These are phyloP conservation scores for Odontamblyopus lacepedii DNA, from an alignment of 2,797 vertebrate genomes.

Conservation along the genomic window DNA sequence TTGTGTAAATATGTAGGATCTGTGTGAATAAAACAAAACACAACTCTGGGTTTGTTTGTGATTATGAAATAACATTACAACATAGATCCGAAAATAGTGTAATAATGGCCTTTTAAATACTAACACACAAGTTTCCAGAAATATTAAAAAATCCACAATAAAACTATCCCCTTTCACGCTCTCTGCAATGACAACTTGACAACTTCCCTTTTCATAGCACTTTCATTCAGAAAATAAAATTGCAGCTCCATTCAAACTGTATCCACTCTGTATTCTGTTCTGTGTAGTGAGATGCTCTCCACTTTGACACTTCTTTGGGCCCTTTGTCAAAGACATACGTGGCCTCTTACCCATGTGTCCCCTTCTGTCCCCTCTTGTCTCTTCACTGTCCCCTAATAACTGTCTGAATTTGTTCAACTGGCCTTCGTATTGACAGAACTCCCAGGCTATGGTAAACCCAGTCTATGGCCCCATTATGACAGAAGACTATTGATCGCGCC, in stretches of 20 bases:
- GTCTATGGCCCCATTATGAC: conserved; percentile 57
- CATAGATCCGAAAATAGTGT: too few relatives aligned
- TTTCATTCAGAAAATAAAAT: neutral
- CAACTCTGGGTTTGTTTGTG: too few relatives aligned
- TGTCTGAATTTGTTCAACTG: conserved; percentile 37
- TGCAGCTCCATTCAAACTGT: neutral
- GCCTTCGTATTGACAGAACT: conserved; percentile 43
- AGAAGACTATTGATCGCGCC: conserved; percentile 72
- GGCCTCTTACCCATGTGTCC: conserved; percentile 33
- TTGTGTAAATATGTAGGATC: too few relatives aligned
- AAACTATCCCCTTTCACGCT: neutral
- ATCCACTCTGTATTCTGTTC: neutral
- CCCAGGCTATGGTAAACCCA: conserved; percentile 13
- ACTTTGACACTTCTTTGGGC: conserved; percentile 27
- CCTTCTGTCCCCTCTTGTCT: conserved; percentile 37
- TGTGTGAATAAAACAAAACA: too few relatives aligned
- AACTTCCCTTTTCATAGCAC: neutral
- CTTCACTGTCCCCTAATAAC: conserved; percentile 44
- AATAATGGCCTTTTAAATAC: too few relatives aligned
- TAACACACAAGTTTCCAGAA: neutral
- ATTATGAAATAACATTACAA: too few relatives aligned
- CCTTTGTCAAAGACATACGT: conserved; percentile 10
- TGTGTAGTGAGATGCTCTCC: conserved; percentile 2
- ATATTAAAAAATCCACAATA: neutral
- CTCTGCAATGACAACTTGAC: neutral